phyloP scores from a whole-genome alignment of 1,140 invertebrate species.

The Anagrus nilaparvatae region DNA sequence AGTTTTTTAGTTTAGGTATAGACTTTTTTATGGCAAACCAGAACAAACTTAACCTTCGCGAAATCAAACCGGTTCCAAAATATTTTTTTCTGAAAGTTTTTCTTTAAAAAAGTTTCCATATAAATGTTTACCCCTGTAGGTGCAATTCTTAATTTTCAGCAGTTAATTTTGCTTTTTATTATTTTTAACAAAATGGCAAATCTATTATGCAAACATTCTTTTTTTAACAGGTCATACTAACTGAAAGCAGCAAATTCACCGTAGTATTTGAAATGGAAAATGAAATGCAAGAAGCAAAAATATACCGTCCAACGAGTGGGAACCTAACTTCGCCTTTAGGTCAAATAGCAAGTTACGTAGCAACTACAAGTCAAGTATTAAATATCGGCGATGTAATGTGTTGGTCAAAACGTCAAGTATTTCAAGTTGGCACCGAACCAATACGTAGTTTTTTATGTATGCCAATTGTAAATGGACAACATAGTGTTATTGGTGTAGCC shows the following conservation, averaged over 20 bases:
- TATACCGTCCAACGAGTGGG: slow-evolving; percentile 44
- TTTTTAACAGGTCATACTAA: too few species aligned
- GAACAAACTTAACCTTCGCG: too few species aligned
- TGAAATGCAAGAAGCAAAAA: slow-evolving; percentile 44
- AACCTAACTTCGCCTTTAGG: slow-evolving; percentile 52
- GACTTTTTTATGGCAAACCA: too few species aligned
- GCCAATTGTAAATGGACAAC: slow-evolving; percentile 84
- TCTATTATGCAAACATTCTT: too few species aligned
- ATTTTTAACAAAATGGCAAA: too few species aligned
- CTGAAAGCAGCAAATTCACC: slow-evolving; percentile 57
- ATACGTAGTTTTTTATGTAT: slow-evolving; percentile 75
- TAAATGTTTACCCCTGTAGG: too few species aligned
- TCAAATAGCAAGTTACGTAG: slow-evolving; percentile 72
- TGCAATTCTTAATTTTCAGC: too few species aligned
- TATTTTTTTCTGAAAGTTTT: too few species aligned
- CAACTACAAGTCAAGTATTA: slow-evolving; percentile 67
- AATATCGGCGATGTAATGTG: slow-evolving; percentile 71
- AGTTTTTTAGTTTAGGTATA: too few species aligned
- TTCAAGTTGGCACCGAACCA: slow-evolving; percentile 39
- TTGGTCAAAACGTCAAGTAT: slow-evolving; percentile 53
- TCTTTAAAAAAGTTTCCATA: too few species aligned
- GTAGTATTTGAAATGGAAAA: slow-evolving; percentile 69
- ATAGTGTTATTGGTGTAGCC: slow-evolving; percentile 80
- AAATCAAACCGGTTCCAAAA: too few species aligned
- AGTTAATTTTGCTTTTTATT: too few species aligned